Conservation (phyloP, 2,113 vertebrate genomes). For the Gavialis gangeticus region DNA sequence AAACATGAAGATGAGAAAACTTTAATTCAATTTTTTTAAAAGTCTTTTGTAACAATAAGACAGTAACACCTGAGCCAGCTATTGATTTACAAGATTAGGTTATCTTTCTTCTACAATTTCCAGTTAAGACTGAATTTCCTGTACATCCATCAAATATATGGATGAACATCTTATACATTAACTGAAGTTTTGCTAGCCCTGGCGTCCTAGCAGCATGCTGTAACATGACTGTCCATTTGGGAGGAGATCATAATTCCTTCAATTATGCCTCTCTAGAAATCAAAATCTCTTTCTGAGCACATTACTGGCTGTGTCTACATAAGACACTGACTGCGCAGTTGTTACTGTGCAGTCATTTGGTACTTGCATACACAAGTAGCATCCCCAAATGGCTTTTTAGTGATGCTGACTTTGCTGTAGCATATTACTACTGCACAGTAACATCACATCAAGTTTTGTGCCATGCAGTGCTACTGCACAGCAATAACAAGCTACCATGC, state of each 20-base stretch:
- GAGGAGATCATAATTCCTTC: neutral
- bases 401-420: no score
- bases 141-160: neutral
- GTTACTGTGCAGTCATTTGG: no score
- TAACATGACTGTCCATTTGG: neutral
- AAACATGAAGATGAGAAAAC: no score
- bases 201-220: neutral
- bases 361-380: no score
- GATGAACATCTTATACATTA: neutral
- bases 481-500: no score
- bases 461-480: no score
- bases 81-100: neutral
- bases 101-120: neutral
- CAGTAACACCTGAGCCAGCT: neutral
- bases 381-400: no score
- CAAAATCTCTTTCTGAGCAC: neutral
- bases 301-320: no score
- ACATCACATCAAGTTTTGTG: no score
- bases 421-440: no score
- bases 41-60: neutral
- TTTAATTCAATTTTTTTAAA: neutral
- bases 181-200: neutral
- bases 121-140: no score
- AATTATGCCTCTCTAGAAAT: neutral
- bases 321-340: no score